Evolutionary conservation across 1,140 invertebrate genomes (phyloP).

Genomic region (Panagrolaimus sp.): DNA sequence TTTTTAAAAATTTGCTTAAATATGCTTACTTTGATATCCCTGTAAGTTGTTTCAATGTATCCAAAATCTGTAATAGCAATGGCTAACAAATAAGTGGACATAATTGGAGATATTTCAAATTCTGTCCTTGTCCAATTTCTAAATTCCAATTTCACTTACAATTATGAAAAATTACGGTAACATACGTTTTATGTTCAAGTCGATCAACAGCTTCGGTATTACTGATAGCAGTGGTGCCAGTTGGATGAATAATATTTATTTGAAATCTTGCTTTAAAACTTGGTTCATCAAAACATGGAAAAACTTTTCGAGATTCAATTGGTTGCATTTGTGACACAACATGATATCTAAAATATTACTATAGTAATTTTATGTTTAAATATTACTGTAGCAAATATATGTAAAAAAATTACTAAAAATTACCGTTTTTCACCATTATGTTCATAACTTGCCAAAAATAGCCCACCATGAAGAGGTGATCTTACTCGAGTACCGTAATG

Average conservation of each 20-base stretch:
- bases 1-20: not conserved
- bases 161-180: not conserved
- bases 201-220: slow-evolving; percentile 23
- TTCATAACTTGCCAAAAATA: not conserved
- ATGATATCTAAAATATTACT: slow-evolving; percentile 13
- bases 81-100: slow-evolving; percentile 62
- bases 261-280: slow-evolving; percentile 50
- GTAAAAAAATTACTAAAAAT: not conserved
- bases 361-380: not conserved
- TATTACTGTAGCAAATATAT: not conserved
- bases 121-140: slow-evolving; percentile 25
- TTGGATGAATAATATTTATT: slow-evolving; percentile 34
- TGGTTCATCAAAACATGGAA: slow-evolving; percentile 57
- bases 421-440: not conserved
- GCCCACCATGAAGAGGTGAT: not conserved
- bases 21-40: slow-evolving; percentile 21
- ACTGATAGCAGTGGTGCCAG: slow-evolving; percentile 31
- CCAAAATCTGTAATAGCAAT: slow-evolving; percentile 61
- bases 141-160: slow-evolving; percentile 22
- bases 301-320: slow-evolving; percentile 46
- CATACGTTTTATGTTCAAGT: not conserved
- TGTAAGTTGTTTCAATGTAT: slow-evolving; percentile 28
- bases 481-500: not conserved
- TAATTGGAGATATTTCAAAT: slow-evolving; percentile 49
- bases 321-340: slow-evolving; percentile 52